Percentiles rank a stretch among this genome's conserved stretches.
These are phyloP conservation scores for Drosophila affinis DNA, from an alignment of 2,888 invertebrate genomes.

Conservation along the genomic window DNA sequence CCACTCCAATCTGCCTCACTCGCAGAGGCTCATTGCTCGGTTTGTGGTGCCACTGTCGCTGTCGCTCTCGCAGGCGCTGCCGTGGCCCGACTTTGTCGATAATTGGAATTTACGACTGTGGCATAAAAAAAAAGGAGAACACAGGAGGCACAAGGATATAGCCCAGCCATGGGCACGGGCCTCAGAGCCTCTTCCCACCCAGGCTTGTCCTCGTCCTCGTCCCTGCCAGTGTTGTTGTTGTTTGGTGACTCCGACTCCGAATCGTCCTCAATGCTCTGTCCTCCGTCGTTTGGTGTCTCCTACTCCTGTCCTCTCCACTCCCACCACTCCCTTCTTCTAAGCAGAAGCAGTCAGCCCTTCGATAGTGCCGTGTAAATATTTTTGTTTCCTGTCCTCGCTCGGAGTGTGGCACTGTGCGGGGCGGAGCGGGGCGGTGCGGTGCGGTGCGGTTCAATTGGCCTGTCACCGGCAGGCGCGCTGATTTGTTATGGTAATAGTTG, in stretches of 20 bases:
- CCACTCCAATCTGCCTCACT: slow-evolving; percentile 2
- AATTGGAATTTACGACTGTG: slow-evolving; percentile 79
- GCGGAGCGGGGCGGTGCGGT: no score
- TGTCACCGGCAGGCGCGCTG: slow-evolving; percentile 73
- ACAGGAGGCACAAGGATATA: slow-evolving; percentile 53
- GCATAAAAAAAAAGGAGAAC: slow-evolving; percentile 66
- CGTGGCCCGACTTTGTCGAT: slow-evolving; percentile 75
- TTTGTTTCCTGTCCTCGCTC: slow-evolving; percentile 48
- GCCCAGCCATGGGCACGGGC: slow-evolving; percentile 20
- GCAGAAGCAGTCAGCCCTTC: slow-evolving; percentile 24
- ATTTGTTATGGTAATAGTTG: slow-evolving; percentile 77
- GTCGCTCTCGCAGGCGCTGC: slow-evolving; percentile 36
- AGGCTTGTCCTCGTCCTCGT: background rate
- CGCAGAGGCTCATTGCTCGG: slow-evolving; percentile 24
- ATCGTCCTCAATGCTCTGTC: slow-evolving; percentile 29
- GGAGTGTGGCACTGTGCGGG: background rate
- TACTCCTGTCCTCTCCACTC: slow-evolving; percentile 20
- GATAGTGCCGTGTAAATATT: slow-evolving; percentile 67
- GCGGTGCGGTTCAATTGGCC: slow-evolving; percentile 68
- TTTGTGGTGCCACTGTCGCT: slow-evolving; percentile 22
- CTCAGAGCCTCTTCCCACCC: slow-evolving; percentile 29
- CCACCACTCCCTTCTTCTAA: background rate
- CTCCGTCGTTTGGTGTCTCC: slow-evolving; percentile 50
- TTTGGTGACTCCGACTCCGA: slow-evolving; percentile 41
- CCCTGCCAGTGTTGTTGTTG: slow-evolving; percentile 27